phyloP scores from a whole-genome alignment of 2,797 vertebrate species.

The Scarus forsteni region DNA sequence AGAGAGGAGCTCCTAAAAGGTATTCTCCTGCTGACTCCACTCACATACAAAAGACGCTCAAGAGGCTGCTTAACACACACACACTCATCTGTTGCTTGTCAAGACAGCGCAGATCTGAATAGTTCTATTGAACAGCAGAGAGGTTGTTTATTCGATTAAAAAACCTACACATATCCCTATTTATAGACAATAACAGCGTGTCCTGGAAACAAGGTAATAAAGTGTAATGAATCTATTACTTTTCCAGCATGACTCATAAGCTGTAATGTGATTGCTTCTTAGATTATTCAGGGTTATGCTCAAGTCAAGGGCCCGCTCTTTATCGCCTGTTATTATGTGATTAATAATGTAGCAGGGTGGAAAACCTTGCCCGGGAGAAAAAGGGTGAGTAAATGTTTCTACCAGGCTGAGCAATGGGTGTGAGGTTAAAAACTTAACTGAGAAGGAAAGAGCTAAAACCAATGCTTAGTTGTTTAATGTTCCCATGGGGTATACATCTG shows the following conservation, averaged over 20 bases:
- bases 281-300: conserved; percentile 12
- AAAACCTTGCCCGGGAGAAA: neutral
- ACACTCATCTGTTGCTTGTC: conserved; percentile 68
- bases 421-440: conserved; percentile 15
- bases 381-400: conserved; percentile 5
- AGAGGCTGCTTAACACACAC: conserved; percentile 60
- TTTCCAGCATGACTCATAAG: conserved; percentile 13
- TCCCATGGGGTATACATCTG: too few relatives aligned
- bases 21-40: conserved; percentile 63
- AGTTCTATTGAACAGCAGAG: conserved; percentile 37
- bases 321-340: conserved; percentile 9
- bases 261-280: conserved; percentile 2
- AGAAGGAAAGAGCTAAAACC: neutral
- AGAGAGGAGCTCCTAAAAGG: conserved; percentile 71
- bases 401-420: neutral
- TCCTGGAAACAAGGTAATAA: conserved; percentile 9
- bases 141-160: conserved; percentile 46
- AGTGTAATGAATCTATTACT: conserved; percentile 9
- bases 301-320: conserved; percentile 19
- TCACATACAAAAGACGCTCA: conserved; percentile 62
- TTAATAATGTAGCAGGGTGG: conserved; percentile 16
- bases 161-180: conserved; percentile 32
- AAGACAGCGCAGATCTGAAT: conserved; percentile 59
- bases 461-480: too few relatives aligned
- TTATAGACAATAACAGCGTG: conserved; percentile 18